phyloP scores from a whole-genome alignment of 2,888 invertebrate species.

The Busseola fusca region DNA sequence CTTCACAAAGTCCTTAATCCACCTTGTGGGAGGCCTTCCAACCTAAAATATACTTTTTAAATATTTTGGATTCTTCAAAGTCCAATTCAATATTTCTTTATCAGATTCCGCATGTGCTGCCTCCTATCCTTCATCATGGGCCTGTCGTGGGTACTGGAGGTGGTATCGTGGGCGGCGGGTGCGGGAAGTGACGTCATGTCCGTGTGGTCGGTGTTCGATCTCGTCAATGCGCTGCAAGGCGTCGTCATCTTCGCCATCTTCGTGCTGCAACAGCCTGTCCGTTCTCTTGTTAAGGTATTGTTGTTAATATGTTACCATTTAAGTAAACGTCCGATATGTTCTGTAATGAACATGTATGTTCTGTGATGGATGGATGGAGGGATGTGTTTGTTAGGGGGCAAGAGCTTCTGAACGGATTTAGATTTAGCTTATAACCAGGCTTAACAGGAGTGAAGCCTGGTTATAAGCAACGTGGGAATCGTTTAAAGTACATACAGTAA shows the following conservation, averaged over 20 bases:
- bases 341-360: too few species aligned
- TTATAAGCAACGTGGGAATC: too few species aligned
- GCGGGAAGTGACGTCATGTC: slow-evolving; percentile 84
- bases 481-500: too few species aligned
- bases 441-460: too few species aligned
- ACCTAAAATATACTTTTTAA: not conserved
- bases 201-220: slow-evolving; percentile 91
- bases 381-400: too few species aligned
- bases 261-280: slow-evolving; percentile 86
- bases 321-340: not conserved
- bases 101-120: slow-evolving; percentile 88
- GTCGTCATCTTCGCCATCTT: slow-evolving; percentile 91
- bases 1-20: too few species aligned
- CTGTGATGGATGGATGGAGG: too few species aligned
- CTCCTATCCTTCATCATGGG: slow-evolving; percentile 91
- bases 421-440: too few species aligned
- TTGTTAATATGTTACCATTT: not conserved
- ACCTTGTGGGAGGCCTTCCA: too few species aligned
- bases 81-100: slow-evolving; percentile 2
- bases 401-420: too few species aligned
- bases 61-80: not conserved
- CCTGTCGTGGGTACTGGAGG: slow-evolving; percentile 92
- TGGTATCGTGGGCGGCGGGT: slow-evolving; percentile 90
- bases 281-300: slow-evolving; percentile 80
- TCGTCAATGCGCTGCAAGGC: slow-evolving; percentile 92